Evolutionary conservation across 2,888 invertebrate species (phyloP).

Genomic region (Aquatica leii): DNA sequence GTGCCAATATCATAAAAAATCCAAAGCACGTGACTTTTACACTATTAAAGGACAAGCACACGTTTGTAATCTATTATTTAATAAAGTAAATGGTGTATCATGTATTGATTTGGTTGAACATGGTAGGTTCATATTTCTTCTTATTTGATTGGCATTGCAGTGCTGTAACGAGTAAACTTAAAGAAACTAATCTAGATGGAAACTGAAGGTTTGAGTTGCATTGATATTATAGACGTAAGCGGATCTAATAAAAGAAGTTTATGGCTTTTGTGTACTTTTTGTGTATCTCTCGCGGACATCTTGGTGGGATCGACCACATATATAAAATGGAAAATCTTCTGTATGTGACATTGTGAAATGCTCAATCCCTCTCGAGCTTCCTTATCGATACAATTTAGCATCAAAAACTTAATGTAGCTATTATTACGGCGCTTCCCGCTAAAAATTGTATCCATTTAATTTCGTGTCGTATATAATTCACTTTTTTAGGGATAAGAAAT

Average conservation of each 20-base stretch:
- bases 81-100: too few relatives aligned
- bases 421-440: conserved; percentile 35
- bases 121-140: too few relatives aligned
- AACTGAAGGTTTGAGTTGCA: conserved; percentile 19
- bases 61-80: too few relatives aligned
- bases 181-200: conserved; percentile 22
- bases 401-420: conserved; percentile 44
- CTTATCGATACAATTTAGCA: conserved; percentile 49
- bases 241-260: conserved; percentile 37
- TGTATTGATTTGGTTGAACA: too few relatives aligned
- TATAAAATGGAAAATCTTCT: conserved; percentile 52
- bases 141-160: neutral
- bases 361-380: conserved; percentile 46
- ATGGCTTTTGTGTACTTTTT: conserved; percentile 38
- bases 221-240: conserved; percentile 32
- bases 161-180: too few relatives aligned
- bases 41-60: too few relatives aligned
- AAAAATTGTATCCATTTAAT: conserved; percentile 42
- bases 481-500: conserved; percentile 44
- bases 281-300: conserved; percentile 42
- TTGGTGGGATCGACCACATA: conserved; percentile 45
- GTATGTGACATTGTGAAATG: conserved; percentile 49
- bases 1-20: too few relatives aligned
- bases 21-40: too few relatives aligned
- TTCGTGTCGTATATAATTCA: conserved; percentile 45